Base-by-base conservation (phyloP, 2,113 vertebrate species). In the Aptenodytes patagonicus region DNA sequence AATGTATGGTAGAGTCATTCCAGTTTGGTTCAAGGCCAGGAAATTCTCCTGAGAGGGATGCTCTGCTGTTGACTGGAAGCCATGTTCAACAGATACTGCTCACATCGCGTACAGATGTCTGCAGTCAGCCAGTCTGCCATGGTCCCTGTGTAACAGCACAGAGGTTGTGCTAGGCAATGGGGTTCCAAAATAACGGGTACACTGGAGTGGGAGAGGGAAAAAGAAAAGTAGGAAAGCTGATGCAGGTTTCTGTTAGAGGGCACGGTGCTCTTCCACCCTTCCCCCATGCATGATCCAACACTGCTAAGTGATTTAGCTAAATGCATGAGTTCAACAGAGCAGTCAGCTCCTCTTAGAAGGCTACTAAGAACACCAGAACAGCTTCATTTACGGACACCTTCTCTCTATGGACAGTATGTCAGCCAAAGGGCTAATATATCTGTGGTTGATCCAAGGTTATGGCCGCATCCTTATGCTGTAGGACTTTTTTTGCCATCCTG, bases 151-250 rank as follows among this genome's bases (percentile, higher is more conserved):
- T 64, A 95, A 84, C 71, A 72, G 70, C 93, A 83, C 90, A 96
- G 84, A 19, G 96, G 77, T 52, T 64, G 84, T 15, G 78, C 76
- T 28, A 94, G 65, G 71, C 89, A 57, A 29, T 1, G 13, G 22
- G 98, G 96, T 66, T 98, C 97, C 96, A 98, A 92, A 87, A 95
- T 46, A 77, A 97, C 17, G 0, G 97, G 97, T n/a, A 94, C 64
- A 38, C 97, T 98, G 80, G 44, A 96, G 52, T 21, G 11, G 11
- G 36, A 96, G 36, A 87, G 18, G 25, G 47, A 49, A 78, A 78
- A 87, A 83, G 18, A 82, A 77, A 84, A 76, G 34, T 26, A 71
- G 42, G n/a, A 82, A 73, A 96, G 44, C 7, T 76, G 49, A 88
- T 22, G 7, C 24, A 40, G 31, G 61, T 40, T 89, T 92, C 70